phyloP scores from a whole-genome alignment of 2,113 vertebrate species.

The Oreochromis spilurus region DNA sequence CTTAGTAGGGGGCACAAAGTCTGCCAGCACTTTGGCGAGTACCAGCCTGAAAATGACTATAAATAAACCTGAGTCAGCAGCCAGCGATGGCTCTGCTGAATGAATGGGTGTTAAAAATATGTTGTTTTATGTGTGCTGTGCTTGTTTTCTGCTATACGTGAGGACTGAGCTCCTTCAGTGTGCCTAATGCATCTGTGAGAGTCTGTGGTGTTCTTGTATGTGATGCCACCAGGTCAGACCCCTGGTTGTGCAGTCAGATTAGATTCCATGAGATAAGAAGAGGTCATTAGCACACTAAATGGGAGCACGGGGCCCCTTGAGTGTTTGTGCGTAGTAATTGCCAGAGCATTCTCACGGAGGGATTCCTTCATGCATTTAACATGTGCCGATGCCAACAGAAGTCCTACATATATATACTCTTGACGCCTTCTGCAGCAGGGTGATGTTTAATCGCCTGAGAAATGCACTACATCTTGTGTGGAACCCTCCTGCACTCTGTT shows the following conservation, averaged over 20 bases:
- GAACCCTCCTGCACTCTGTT: background rate
- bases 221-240: slow-evolving; percentile 34
- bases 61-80: background rate
- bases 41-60: background rate
- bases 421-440: background rate
- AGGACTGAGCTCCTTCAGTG: background rate
- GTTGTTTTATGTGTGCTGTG: background rate
- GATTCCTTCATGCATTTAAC: background rate
- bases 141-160: background rate
- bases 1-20: background rate
- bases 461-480: background rate
- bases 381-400: background rate
- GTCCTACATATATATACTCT: background rate
- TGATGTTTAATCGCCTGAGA: background rate
- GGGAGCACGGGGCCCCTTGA: background rate
- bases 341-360: background rate
- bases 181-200: background rate
- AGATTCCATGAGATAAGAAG: slow-evolving; percentile 65
- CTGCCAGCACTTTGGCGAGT: slow-evolving; percentile 13
- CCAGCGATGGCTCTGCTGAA: background rate
- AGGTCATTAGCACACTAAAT: slow-evolving; percentile 30
- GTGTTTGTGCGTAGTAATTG: slow-evolving; percentile 23
- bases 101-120: background rate
- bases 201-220: slow-evolving; percentile 22
- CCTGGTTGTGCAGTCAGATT: slow-evolving; percentile 46